phyloP scores from a whole-genome alignment of 2,888 invertebrate species.

The Stictocephala bisonia region DNA sequence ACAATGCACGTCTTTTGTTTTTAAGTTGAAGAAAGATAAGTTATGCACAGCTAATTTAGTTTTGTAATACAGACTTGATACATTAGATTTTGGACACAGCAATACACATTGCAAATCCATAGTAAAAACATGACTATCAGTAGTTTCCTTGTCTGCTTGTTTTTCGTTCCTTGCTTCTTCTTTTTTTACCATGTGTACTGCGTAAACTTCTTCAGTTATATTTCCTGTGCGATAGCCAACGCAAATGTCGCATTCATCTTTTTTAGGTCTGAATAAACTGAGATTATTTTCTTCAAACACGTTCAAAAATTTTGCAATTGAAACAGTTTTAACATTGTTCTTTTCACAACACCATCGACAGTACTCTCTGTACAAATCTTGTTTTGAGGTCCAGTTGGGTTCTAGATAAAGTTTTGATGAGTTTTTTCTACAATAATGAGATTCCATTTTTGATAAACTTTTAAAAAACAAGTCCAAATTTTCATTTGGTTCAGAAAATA shows the following conservation, averaged over 20 bases:
- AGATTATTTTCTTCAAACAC: background rate
- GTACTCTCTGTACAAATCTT: background rate
- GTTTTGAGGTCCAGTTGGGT: background rate
- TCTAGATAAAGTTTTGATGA: background rate
- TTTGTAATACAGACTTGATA: no score
- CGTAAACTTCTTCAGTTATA: background rate
- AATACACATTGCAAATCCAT: no score
- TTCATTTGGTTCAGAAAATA: no score
- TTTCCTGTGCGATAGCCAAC: background rate
- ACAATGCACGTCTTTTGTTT: slow-evolving; percentile 30
- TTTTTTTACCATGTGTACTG: background rate
- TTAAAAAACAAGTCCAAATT: no score
- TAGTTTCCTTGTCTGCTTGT: slow-evolving; percentile 21
- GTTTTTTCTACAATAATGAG: slow-evolving; percentile 3
- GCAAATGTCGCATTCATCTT: slow-evolving; percentile 26
- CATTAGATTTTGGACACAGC: no score
- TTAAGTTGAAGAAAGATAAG: slow-evolving; percentile 26
- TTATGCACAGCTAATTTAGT: background rate
- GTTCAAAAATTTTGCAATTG: background rate
- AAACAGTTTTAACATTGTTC: background rate
- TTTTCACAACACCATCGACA: no score
- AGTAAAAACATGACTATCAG: no score
- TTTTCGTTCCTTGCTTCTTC: slow-evolving; percentile 5
- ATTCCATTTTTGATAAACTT: slow-evolving; percentile 21
- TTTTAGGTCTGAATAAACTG: slow-evolving; percentile 49